These are phyloP conservation scores for Ptychobarbus kaznakovi DNA, from an alignment of 2,797 vertebrate genomes.

Conservation along the genomic window DNA sequence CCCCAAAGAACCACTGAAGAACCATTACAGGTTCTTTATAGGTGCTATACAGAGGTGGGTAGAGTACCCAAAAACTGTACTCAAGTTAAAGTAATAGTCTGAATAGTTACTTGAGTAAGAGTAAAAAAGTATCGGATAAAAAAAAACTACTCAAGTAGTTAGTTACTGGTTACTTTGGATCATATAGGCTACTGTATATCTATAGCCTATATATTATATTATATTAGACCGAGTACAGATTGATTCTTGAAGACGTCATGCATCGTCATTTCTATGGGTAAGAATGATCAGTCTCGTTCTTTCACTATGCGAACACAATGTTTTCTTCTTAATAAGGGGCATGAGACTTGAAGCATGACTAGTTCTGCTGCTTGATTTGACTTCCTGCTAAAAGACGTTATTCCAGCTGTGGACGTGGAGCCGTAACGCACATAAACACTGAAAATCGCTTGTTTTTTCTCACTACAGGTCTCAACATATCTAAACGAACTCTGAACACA, in stretches of 20 bases:
- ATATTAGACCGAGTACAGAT: background rate
- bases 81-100: too few species aligned
- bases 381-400: slow-evolving; percentile 50
- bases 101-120: too few species aligned
- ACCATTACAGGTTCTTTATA: too few species aligned
- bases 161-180: too few species aligned
- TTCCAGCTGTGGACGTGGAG: slow-evolving; percentile 56
- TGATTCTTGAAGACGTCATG: background rate
- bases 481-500: slow-evolving; percentile 42
- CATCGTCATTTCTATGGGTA: background rate
- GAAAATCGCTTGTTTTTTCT: slow-evolving; percentile 25
- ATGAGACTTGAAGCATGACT: slow-evolving; percentile 36
- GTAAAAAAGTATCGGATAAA: too few species aligned
- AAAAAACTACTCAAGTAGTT: too few species aligned
- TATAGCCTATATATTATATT: too few species aligned
- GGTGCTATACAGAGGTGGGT: too few species aligned
- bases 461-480: slow-evolving; percentile 25
- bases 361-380: slow-evolving; percentile 41
- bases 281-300: slow-evolving; percentile 2
- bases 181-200: too few species aligned
- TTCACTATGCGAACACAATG: slow-evolving; percentile 60
- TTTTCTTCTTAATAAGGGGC: slow-evolving; percentile 49
- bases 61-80: too few species aligned
- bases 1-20: too few species aligned
- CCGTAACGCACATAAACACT: slow-evolving; percentile 55